Base-by-base conservation (phyloP, 2,113 vertebrate genomes). In the Gopherus evgoodei region DNA sequence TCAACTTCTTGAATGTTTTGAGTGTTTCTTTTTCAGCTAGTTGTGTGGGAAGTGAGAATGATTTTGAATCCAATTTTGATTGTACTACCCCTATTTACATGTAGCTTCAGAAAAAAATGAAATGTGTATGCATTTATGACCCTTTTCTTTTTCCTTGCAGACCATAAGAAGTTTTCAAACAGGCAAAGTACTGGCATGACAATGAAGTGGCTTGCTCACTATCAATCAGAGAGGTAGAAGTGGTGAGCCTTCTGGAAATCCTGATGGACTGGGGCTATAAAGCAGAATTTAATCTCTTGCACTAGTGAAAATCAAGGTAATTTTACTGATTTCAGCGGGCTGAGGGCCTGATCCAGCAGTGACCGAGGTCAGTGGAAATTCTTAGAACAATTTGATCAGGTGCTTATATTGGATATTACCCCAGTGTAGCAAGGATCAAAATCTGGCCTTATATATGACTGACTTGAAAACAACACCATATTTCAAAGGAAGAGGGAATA, bases 21-120 rank as follows among this genome's bases (percentile, higher is more conserved):
- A 86, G n/a, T 86, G 54, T 83, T 84, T 91, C 2, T 93, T 94
- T 95, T 88, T 84, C 81, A 90, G 57, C 53, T 90, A 72, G 17
- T 44, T 89, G 3, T 81, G 29, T 81, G 21, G 65, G 13, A n/a
- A 72, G 21, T 88, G 59, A 78, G 56, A 95, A 16, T 14, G 83
- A 9, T 56, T 84, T 72, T 88, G 22, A 88, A 88, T 83, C n/a
- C 8, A 42, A 25, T 44, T 42, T 62, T 27, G 89, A 59, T 65
- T 95, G 9, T 78, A 24, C 5, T 42, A 52, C 14, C 1, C 3
- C 35, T 75, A 38, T 29, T 47, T 21, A 69, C 4, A 1, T 54
- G 47, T 56, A 6, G 22, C 4, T 76, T 88, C 38, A 62, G 13
- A 44, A 69, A 35, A 72, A 90, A 59, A 91, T 50, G 50, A 50